Evolutionary conservation across 2,888 invertebrate species (phyloP).

Genomic region (Neoascia interrupta): DNA sequence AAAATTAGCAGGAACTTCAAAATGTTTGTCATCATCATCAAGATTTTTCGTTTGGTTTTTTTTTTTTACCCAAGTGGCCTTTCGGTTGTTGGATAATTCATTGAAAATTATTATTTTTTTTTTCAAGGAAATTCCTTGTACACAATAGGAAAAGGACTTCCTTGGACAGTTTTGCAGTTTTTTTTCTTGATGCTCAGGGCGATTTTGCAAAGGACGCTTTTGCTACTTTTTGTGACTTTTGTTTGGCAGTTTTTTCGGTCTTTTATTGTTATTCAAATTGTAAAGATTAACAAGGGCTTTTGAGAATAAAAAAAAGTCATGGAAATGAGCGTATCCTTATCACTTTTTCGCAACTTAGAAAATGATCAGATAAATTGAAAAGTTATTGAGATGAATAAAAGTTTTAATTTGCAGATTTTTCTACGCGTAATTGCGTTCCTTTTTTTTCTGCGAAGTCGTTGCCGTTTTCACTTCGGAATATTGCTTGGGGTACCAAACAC

Average conservation of each 20-base stretch:
- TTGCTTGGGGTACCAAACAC: no score
- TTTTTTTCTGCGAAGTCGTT: no score
- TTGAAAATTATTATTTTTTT: slow-evolving; percentile 39
- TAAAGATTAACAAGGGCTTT: slow-evolving; percentile 19
- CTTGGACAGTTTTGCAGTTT: slow-evolving; percentile 22
- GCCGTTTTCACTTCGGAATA: no score
- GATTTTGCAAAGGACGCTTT: slow-evolving; percentile 53
- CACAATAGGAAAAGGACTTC: slow-evolving; percentile 51
- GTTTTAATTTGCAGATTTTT: slow-evolving; percentile 44
- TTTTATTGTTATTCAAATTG: slow-evolving; percentile 42
- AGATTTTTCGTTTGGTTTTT: neutral
- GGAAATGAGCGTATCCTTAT: slow-evolving; percentile 33
- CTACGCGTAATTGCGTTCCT: no score
- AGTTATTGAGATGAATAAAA: slow-evolving; percentile 22
- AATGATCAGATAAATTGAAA: slow-evolving; percentile 54
- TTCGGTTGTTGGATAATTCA: slow-evolving; percentile 22
- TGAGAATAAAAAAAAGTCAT: no score
- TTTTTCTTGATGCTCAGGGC: slow-evolving; percentile 20
- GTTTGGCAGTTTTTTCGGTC: slow-evolving; percentile 4
- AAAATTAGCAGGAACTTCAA: slow-evolving; percentile 43
- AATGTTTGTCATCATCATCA: slow-evolving; percentile 39
- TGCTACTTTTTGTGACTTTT: slow-evolving; percentile 12
- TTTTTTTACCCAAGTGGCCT: neutral
- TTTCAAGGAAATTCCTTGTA: slow-evolving; percentile 18
- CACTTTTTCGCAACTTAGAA: slow-evolving; percentile 31